Conservation (phyloP, 2,797 vertebrate genomes). For the Tragelaphus eurycerus region DNA sequence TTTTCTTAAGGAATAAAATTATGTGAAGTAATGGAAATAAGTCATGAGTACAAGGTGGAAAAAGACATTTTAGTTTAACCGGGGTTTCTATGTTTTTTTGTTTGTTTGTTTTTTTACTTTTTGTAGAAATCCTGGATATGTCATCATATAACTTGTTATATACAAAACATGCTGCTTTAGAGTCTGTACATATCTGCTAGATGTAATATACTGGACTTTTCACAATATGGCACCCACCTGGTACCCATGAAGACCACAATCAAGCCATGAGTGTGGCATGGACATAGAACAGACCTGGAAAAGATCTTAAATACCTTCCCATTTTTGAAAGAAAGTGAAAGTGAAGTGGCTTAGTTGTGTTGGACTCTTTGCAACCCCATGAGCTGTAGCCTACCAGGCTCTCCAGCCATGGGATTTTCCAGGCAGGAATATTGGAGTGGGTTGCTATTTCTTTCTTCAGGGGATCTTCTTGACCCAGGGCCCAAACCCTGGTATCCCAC, state of each 20-base stretch:
- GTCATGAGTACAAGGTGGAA: neutral
- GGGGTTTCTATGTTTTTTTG: neutral
- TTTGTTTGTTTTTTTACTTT: neutral
- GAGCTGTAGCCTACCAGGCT: neutral
- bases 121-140: neutral
- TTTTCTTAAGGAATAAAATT: neutral
- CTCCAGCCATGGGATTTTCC: neutral
- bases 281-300: neutral
- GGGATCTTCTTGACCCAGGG: neutral
- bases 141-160: neutral
- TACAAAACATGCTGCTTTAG: neutral
- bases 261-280: fast-evolving
- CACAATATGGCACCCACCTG: neutral
- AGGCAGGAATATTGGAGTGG: neutral
- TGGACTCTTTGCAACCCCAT: neutral
- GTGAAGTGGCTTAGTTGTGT: fast-evolving
- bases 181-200: neutral
- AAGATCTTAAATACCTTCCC: neutral
- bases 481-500: neutral
- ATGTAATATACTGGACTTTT: neutral
- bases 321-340: neutral
- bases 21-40: neutral
- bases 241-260: neutral
- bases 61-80: neutral
- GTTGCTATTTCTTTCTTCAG: neutral